Base-by-base conservation (phyloP, 2,797 vertebrate genomes). In the Emys orbicularis region DNA sequence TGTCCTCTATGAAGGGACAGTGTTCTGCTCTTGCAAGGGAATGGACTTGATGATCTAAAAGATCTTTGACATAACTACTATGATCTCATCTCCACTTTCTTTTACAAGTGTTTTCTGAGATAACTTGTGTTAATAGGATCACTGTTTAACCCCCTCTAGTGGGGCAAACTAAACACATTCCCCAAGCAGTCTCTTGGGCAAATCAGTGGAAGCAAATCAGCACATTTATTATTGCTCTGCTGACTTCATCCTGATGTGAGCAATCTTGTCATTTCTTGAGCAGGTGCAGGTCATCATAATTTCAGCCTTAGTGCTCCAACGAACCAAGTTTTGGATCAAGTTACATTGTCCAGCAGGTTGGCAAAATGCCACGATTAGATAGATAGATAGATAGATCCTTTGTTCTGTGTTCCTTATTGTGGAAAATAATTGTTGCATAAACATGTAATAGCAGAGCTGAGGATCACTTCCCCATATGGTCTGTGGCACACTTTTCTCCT, bases 401-500 rank as follows among this genome's bases (percentile, higher is more conserved):
- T 88, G 81, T 84, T 59, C 72, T 27, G 31, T 74, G 27, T 81
- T 3, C 10, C 31, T 15, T 61, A 47, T 81, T 44, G 76, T 52
- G 83, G 89, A 81, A 56, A 82, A 41, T 52, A 79, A 97, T 95
- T 97, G 92, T 97, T 93, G 95, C 95, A 96, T 92, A 98, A 97
- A 97, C 96, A 97, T 96, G 88, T 91, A 88, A 95, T 82, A 81
- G 87, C 72, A 29, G 27, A 68, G 16, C 53, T 82, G 37, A 74
- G 92, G 94, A 95, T 93, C 96, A 95, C 87, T 93, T n/a, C 90
- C 94, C 96, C 86, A 95, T 97, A 96, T 97, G 97, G 95, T 97
- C 94, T 77, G 81, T 1, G 90, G 97, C 98, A 98, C 98, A 87
- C 98, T 98, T 97, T 97, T 95, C 53, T 92, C 88, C 94, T 95